These are phyloP conservation scores for Drosophila guanche DNA, from an alignment of 1,140 invertebrate genomes.

Conservation along the genomic window DNA sequence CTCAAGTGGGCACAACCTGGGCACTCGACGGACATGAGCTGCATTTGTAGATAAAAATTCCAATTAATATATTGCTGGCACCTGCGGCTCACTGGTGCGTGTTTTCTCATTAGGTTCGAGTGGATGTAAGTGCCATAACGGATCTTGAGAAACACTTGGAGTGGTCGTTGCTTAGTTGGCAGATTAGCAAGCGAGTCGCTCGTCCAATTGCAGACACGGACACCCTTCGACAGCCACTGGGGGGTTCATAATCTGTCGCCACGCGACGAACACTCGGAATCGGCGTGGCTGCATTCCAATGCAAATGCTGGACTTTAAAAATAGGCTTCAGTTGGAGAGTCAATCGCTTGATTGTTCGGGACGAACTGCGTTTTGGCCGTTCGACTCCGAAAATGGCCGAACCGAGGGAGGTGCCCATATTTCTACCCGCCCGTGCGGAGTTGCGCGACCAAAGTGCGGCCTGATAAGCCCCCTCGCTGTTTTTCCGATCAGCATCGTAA, in stretches of 20 bases:
- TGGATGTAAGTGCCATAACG: neutral
- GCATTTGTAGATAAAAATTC: slow-evolving; percentile 1
- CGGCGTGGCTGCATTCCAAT: slow-evolving; percentile 12
- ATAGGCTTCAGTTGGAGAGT: neutral
- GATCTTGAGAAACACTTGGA: neutral
- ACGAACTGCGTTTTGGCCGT: neutral
- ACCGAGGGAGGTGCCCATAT: neutral
- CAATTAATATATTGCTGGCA: neutral
- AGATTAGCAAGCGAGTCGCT: no score
- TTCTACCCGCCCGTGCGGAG: neutral
- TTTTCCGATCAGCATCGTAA: slow-evolving; percentile 10
- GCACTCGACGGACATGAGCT: no score
- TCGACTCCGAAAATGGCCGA: no score
- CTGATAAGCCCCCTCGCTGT: slow-evolving; percentile 7
- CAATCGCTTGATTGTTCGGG: neutral
- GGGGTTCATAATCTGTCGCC: neutral
- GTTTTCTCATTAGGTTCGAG: neutral
- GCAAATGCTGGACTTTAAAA: slow-evolving; percentile 5
- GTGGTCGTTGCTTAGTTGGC: no score
- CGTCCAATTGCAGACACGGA: no score
- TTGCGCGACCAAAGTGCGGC: neutral
- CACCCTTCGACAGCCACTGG: neutral
- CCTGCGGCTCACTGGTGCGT: neutral
- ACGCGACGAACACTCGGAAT: slow-evolving; percentile 5
- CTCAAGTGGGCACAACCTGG: neutral